Evolutionary conservation across 2,113 vertebrate species (phyloP).

Genomic region (Poicephalus meyeri): DNA sequence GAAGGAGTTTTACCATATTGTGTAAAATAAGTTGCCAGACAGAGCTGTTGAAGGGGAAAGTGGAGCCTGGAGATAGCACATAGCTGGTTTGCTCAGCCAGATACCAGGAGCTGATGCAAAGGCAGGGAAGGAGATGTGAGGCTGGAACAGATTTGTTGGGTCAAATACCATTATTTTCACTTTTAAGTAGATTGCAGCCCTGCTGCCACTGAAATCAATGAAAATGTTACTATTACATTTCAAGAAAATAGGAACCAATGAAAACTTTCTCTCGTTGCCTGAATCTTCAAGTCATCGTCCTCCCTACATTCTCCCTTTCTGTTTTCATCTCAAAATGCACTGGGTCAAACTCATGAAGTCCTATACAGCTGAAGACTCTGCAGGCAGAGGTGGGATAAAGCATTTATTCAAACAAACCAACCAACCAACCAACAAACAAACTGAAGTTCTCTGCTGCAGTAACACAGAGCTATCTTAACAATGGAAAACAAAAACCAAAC

Average conservation of each 20-base stretch:
- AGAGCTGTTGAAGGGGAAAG: background rate
- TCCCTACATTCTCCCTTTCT: background rate
- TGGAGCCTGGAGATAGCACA: background rate
- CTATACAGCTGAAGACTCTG: background rate
- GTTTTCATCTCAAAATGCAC: background rate
- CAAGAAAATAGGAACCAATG: background rate
- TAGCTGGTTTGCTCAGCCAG: background rate
- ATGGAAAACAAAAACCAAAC: background rate
- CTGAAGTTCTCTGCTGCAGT: background rate
- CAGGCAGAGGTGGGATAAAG: background rate
- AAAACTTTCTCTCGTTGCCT: background rate
- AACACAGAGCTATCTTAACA: background rate
- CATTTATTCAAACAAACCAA: background rate
- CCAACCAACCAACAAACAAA: background rate
- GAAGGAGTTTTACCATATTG: background rate
- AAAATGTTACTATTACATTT: background rate
- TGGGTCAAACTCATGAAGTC: background rate
- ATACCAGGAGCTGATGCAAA: background rate
- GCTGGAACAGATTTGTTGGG: background rate
- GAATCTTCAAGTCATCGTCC: background rate
- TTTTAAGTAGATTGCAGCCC: background rate
- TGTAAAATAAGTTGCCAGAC: background rate
- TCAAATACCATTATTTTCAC: background rate
- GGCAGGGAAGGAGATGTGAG: background rate
- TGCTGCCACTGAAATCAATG: background rate